A percentile compares a stretch with the other conserved stretches of the same genome.
These are phyloP conservation scores for Cryptomyrus ogoouensis DNA, from an alignment of 2,113 vertebrate genomes.

Conservation along the genomic window DNA sequence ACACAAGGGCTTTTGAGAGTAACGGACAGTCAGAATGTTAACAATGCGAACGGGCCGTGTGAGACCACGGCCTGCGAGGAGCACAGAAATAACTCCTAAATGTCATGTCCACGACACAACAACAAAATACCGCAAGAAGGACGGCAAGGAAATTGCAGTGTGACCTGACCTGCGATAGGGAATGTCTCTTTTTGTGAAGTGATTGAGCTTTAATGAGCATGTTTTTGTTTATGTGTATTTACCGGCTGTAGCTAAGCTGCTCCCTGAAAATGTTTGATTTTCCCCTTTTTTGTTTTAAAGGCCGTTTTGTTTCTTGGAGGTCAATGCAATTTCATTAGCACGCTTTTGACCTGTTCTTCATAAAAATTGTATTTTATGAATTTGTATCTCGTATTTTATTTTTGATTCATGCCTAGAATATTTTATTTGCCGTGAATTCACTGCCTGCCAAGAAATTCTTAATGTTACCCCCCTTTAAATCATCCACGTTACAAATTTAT, in stretches of 20 bases:
- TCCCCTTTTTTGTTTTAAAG: background rate
- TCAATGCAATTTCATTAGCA: background rate
- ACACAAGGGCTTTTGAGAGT: background rate
- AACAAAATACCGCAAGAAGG: background rate
- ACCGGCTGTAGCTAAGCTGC: background rate
- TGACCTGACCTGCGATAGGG: background rate
- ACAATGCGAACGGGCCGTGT: background rate
- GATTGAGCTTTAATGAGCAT: background rate
- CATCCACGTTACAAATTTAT: background rate
- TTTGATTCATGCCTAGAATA: background rate
- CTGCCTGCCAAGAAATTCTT: background rate
- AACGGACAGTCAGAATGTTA: background rate
- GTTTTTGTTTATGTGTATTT: background rate
- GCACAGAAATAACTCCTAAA: background rate
- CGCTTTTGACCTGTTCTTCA: background rate
- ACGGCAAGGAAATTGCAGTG: background rate
- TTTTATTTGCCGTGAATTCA: background rate
- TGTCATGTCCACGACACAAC: background rate
- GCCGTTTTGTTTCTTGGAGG: background rate
- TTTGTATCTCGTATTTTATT: background rate
- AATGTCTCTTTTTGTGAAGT: background rate
- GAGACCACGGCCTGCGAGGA: background rate
- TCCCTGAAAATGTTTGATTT: background rate
- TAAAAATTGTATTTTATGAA: background rate
- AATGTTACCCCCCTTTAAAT: background rate